These are phyloP conservation scores for Lacerta agilis DNA, from an alignment of 2,797 vertebrate species.

Conservation along the genomic window DNA sequence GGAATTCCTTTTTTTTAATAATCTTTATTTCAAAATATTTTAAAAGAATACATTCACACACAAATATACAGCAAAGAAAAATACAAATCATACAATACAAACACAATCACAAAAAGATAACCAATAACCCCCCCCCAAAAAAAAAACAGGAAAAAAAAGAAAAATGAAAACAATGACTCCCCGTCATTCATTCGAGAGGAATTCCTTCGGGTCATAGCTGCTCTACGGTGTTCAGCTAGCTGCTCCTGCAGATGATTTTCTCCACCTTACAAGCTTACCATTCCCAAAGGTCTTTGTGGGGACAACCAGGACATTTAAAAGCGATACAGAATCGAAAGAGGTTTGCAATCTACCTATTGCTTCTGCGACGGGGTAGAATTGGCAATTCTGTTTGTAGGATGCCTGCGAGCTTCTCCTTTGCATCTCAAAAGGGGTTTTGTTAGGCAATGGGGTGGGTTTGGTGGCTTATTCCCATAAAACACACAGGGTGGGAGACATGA, in stretches of 20 bases:
- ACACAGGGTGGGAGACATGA: not conserved
- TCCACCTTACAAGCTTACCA: not conserved
- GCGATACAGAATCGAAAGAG: not conserved
- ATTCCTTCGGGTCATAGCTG: not conserved
- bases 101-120: no score
- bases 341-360: not conserved
- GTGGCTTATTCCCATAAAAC: not conserved
- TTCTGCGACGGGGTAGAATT: not conserved
- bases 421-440: not conserved
- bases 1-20: not conserved
- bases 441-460: not conserved
- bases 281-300: not conserved
- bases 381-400: not conserved
- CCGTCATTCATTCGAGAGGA: not conserved
- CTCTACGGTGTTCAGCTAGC: not conserved
- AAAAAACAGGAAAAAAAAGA: no score
- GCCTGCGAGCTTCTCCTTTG: not conserved
- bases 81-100: no score
- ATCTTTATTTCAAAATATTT: no score
- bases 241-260: not conserved
- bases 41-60: no score
- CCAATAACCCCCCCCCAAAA: no score
- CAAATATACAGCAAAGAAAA: no score
- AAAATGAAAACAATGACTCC: no score
- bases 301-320: not conserved